Evolutionary conservation across 2,113 vertebrate species (phyloP), one percentile per base, ranked within the genome.

Genomic region (Chionodraco myersi): DNA sequence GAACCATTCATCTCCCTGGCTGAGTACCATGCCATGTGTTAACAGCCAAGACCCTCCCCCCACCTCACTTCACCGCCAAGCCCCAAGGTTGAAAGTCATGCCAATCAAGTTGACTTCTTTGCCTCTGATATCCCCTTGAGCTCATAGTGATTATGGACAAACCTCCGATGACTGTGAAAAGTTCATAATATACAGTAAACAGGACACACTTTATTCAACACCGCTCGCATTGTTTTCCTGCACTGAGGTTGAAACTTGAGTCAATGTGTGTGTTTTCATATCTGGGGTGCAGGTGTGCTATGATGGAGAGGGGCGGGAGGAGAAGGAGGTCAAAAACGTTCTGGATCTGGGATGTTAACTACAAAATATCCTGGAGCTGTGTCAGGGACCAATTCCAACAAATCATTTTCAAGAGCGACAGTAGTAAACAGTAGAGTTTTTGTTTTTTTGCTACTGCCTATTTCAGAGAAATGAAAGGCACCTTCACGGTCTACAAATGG

Each of bases 1-100:
- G 89, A 92, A 90, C 88, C 93, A 95, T 95, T 95, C 94, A 96
- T 95, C 94, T 95, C 91, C 79, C 89, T 89, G 92, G 89, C 92
- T 93, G 93, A 94, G 91, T 87, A 86, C 86, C 79, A 81, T 74
- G 86, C 90, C 89, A 92, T 89, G 92, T 93, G 92, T 93, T 94
- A 92, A 92, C 90, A 89, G 93, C 91, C 91, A 92, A 91, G 85
- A 80, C 56, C 23, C 67, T 59, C 21, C 64, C 72, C 83, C 56
- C 23, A 66, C 72, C 21, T 61, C 70, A 36, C 58, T 63, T 68
- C 86, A 86, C 30, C 62, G 77, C 90, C 90, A 86, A 91, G 81
- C 78, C 71, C 79, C 77, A 71, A 88, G 87, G 88, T 89, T 90
- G 87, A 93, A 91, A 92, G 92, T 92, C 87, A 84, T 89, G 89